phyloP scores from a whole-genome alignment of 2,797 vertebrate genomes.

The Sandelia bainsii region DNA sequence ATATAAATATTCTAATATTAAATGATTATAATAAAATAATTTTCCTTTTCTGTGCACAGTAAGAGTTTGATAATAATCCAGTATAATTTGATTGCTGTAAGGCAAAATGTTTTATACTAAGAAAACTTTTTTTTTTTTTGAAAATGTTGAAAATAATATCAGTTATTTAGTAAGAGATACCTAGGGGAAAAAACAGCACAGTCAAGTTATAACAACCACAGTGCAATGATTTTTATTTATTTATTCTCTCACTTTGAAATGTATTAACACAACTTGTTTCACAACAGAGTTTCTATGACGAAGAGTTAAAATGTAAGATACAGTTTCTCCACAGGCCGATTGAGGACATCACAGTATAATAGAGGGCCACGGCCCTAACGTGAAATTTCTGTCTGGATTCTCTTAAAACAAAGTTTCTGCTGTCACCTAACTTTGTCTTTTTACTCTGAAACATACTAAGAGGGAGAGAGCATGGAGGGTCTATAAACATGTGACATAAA shows the following conservation, averaged over 20 bases:
- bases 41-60: background rate
- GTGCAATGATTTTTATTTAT: constrained; percentile 8
- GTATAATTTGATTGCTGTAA: background rate
- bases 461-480: background rate
- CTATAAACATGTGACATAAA: background rate
- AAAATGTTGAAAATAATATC: background rate
- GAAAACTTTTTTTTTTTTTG: background rate
- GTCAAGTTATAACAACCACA: no score
- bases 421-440: constrained; percentile 4
- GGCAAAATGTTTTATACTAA: background rate
- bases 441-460: background rate
- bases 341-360: constrained; percentile 8
- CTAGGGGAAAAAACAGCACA: background rate
- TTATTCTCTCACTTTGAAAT: background rate
- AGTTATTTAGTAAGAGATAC: background rate
- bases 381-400: constrained; percentile 2
- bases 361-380: background rate
- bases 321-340: constrained; percentile 14
- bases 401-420: constrained; percentile 1
- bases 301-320: constrained; percentile 10
- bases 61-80: background rate
- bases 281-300: constrained; percentile 3
- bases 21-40: background rate
- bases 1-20: background rate
- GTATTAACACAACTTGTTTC: constrained; percentile 15